Conservation (phyloP, 2,797 vertebrate genomes). For the Triplophysa bombifrons region DNA sequence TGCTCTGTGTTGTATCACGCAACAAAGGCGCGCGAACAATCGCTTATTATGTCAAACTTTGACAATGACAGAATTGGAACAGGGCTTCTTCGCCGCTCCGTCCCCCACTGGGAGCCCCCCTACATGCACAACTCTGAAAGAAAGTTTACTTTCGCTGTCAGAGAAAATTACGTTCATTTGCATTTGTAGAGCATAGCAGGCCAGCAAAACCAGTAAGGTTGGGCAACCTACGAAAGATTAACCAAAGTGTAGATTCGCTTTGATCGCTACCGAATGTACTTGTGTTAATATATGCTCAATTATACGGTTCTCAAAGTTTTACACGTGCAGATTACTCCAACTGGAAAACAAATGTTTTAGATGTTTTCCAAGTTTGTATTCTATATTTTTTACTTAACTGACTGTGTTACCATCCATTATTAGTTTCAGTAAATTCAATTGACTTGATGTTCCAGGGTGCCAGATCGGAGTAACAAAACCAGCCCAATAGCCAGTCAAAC, state of each 20-base stretch:
- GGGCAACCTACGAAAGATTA: conserved; percentile 20
- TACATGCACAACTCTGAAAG: conserved; percentile 65
- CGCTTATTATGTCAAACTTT: conserved; percentile 77
- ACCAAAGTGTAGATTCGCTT: background rate
- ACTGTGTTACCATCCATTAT: too few relatives aligned
- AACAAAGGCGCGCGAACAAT: conserved; percentile 75
- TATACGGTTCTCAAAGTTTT: background rate
- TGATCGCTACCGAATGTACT: background rate
- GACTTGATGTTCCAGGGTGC: too few relatives aligned
- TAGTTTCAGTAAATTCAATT: too few relatives aligned
- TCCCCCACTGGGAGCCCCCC: conserved; percentile 71
- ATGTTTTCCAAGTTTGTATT: too few relatives aligned
- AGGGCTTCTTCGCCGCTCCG: conserved; percentile 65
- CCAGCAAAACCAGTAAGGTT: conserved; percentile 59
- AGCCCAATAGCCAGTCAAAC: too few relatives aligned
- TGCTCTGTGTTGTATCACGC: conserved; percentile 65
- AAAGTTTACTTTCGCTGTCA: conserved; percentile 77
- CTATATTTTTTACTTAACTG: too few relatives aligned
- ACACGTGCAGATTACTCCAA: background rate
- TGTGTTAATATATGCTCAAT: background rate
- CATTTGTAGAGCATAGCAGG: conserved; percentile 65
- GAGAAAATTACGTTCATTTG: conserved; percentile 75
- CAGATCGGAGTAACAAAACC: too few relatives aligned
- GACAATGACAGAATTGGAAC: conserved; percentile 83
- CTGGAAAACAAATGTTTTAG: too few relatives aligned